Evolutionary conservation across 1,140 invertebrate genomes (phyloP), one percentile per base, ranked within the genome.

Genomic region (Hesperophylax magnus): DNA sequence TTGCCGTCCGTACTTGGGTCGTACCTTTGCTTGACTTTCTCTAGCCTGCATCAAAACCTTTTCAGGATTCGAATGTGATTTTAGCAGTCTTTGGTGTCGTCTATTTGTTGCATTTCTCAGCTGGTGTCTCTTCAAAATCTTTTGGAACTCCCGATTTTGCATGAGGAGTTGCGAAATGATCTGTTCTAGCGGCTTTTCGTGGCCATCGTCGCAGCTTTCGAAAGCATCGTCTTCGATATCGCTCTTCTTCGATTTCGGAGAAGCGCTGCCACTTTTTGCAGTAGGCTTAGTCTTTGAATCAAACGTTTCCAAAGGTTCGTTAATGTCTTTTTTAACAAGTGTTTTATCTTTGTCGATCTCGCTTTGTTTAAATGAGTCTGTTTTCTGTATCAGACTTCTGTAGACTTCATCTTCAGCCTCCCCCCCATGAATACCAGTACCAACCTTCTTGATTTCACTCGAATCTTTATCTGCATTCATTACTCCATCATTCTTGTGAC

Each of bases 131-230:
- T 93, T 95, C 15, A 96, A 87, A 22, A 96, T 91, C 78, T 94
- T 93, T 82, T 96, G 94, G 80, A 97, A 96, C 83, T 96, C 95
- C 84, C 94, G 92, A 85, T 95, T 96, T 85, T 96, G 94, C 92
- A 96, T 94, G 2, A 97, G 89, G 20, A 97, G 90, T 86, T 96
- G 94, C 17, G 95, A 93, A 24, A 97, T 95, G 39, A 97, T 96
- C 85, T 95, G 92, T 84, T 95, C 94, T 47, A 96, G 88, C 1
- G 92, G 94, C 88, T 93, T 88, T 85, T 90, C 87, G 14, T 77
- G 77, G 11, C 54, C 78, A 75, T 89, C 88, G 84, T 88, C 88
- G 79, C 87, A 87, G 77, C 86, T 88, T 84, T 88, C 87, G 82
- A 84, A 84, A 60, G 85, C 82, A 18, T 89, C 87, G 39, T 88